Evolutionary conservation across 1,140 invertebrate species (phyloP), one percentile per base, ranked within the genome.

Genomic region (Tyrophagus putrescentiae): DNA sequence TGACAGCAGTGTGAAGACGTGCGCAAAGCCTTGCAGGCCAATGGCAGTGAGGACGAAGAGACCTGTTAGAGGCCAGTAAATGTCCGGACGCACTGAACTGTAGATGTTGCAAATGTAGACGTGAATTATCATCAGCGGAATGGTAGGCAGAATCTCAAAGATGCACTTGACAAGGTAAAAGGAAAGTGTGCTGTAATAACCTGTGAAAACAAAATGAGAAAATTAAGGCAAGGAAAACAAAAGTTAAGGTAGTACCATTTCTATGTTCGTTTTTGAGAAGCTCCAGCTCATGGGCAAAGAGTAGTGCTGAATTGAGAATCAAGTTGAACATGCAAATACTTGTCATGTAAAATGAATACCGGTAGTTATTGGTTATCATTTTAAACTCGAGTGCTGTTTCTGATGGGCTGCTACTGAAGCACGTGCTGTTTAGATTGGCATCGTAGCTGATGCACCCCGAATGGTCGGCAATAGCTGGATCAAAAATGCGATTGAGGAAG

Each of bases 251-350:
- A 25, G 27, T 52, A 52, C 52, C 52, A 54, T 54, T 54, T 27
- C 52, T 31, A 54, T 54, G 52, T 54, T 54, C 52, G 39, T 54
- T 54, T n/a, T 2, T 16, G 39, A 54, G 39, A 31, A 21, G 21
- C 21, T 34, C 27, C n/a, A 32, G 25, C 18, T 54, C 52, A 18
- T 13, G n/a, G 1, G 11, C 16, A 16, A 36, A 31, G 9, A 29
- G 21, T 33, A 54, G 25, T 4, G 52, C 11, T 9, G 13, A 27
- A n/a, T 54, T 31, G 11, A 54, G 28, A 2, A 54, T 32, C n/a
- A 54, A n/a, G n/a, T n/a, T 54, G 13, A 54, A 13, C 32, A 3
- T 3, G 7, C 32, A 27, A 54, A 32, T 34, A 13, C n/a, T 54
- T 31, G n/a, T 54, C 11, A 13, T 2, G 21, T 31, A 11, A 31